Conservation (phyloP, 1,140 invertebrate species). For the Musca vetustissima region DNA sequence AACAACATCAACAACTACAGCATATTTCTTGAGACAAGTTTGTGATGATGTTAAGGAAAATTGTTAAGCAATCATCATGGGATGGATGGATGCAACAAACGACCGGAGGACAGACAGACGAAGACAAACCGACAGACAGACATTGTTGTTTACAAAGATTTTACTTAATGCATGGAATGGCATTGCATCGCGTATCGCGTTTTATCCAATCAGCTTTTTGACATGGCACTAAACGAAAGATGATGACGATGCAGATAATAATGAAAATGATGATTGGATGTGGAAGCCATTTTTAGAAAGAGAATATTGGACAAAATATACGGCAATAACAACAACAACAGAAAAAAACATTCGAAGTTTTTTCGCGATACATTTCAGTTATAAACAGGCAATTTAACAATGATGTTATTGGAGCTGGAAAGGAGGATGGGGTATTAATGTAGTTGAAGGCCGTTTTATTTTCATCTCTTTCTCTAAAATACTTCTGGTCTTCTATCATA, state of each 20-base stretch:
- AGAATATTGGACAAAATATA: neutral
- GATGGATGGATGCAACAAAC: neutral
- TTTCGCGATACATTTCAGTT: no score
- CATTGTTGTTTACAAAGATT: no score
- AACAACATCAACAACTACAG: no score
- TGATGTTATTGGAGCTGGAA: no score
- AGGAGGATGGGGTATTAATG: no score
- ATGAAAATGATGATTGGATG: slow-evolving; percentile 22
- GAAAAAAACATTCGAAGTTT: neutral
- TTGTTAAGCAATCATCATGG: slow-evolving; percentile 21
- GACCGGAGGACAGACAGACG: no score
- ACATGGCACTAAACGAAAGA: slow-evolving; percentile 14
- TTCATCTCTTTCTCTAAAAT: no score
- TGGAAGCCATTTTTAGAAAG: slow-evolving; percentile 21
- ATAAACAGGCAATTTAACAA: no score
- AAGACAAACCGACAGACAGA: no score
- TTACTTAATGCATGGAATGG: no score
- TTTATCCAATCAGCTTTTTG: slow-evolving; percentile 23
- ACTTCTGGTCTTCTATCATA: no score
- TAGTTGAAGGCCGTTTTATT: no score
- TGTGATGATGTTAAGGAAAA: slow-evolving; percentile 15
- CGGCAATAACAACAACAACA: neutral
- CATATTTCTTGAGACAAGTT: slow-evolving; percentile 4
- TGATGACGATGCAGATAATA: slow-evolving; percentile 15
- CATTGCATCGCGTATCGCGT: slow-evolving; percentile 17